Percentiles rank a stretch among this genome's conserved stretches.
Evolutionary conservation across 2,797 vertebrate species (phyloP).

Genomic region (Protosalanx chinensis): DNA sequence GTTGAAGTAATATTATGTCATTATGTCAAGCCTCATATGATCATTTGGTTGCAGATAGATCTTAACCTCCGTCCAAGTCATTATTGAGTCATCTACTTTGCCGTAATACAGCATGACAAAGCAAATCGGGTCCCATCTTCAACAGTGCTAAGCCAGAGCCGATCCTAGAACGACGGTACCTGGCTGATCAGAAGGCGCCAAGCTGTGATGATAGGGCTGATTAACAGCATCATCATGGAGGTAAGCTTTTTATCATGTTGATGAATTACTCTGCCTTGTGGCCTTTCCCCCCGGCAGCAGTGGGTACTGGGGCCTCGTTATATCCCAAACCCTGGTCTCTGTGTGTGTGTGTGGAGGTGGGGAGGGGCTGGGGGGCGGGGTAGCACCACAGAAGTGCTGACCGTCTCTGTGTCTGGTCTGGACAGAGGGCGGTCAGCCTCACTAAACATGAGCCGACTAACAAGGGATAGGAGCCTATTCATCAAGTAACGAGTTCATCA

Average conservation of each 20-base stretch:
- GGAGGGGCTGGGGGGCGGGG: conserved; percentile 46
- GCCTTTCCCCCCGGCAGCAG: conserved; percentile 25
- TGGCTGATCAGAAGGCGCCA: not conserved
- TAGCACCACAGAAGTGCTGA: conserved; percentile 30
- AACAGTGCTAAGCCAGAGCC: too few relatives aligned
- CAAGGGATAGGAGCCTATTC: conserved; percentile 45
- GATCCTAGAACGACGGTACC: too few relatives aligned
- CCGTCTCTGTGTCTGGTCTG: conserved; percentile 33
- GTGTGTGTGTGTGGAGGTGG: conserved; percentile 3
- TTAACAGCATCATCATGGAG: conserved; percentile 34
- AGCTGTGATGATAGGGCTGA: not conserved
- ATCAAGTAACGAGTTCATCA: conserved; percentile 60
- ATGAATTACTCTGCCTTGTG: conserved; percentile 44
- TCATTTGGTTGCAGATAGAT: too few relatives aligned
- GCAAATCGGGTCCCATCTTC: too few relatives aligned
- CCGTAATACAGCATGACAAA: too few relatives aligned
- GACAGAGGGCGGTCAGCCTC: conserved; percentile 48
- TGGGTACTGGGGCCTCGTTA: conserved; percentile 56
- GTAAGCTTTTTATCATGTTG: conserved; percentile 43
- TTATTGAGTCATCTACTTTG: too few relatives aligned
- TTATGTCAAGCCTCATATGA: too few relatives aligned
- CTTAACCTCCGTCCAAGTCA: too few relatives aligned
- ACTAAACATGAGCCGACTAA: conserved; percentile 35
- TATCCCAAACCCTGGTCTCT: not conserved
- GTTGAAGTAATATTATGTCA: too few relatives aligned